These are phyloP conservation scores for Lagocephalus sceleratus DNA, from an alignment of 2,797 vertebrate genomes.

Conservation along the genomic window DNA sequence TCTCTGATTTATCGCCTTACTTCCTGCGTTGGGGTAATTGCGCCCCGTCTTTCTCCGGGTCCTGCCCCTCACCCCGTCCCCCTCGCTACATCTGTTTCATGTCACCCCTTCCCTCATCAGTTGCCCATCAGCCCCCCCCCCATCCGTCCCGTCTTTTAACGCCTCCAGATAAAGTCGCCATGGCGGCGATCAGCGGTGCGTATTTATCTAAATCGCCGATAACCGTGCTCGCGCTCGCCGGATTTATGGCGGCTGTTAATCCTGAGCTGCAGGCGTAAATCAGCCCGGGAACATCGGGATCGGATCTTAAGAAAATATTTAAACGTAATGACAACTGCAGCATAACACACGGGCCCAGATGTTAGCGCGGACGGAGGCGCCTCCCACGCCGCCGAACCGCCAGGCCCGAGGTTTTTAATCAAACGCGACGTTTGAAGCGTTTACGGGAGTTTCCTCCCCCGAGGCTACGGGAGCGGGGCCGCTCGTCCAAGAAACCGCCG, in stretches of 20 bases:
- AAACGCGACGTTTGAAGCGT: not conserved
- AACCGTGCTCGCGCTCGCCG: no score
- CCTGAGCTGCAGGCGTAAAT: slow-evolving; percentile 6
- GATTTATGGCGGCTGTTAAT: no score
- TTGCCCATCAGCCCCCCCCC: not conserved
- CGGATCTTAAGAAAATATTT: slow-evolving; percentile 23
- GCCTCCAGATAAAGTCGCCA: no score
- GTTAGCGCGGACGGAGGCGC: slow-evolving; percentile 12
- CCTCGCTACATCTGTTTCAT: slow-evolving; percentile 33
- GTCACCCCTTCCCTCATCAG: slow-evolving; percentile 19
- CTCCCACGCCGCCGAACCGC: no score
- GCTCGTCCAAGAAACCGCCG: no score
- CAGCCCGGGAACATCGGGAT: not conserved
- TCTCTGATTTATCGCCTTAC: slow-evolving; percentile 24
- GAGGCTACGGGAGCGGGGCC: not conserved
- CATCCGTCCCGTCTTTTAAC: slow-evolving; percentile 5
- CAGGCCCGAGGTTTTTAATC: no score
- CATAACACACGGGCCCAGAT: slow-evolving; percentile 3
- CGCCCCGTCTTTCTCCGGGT: not conserved
- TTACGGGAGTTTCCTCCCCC: not conserved
- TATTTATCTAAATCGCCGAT: no score
- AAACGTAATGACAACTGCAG: slow-evolving; percentile 3
- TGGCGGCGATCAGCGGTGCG: no score
- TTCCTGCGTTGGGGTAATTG: not conserved
- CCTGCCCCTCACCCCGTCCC: slow-evolving; percentile 5